Evolutionary conservation across 1,140 invertebrate species (phyloP), one percentile per base, ranked within the genome.

Genomic region (Bacillus rossius): DNA sequence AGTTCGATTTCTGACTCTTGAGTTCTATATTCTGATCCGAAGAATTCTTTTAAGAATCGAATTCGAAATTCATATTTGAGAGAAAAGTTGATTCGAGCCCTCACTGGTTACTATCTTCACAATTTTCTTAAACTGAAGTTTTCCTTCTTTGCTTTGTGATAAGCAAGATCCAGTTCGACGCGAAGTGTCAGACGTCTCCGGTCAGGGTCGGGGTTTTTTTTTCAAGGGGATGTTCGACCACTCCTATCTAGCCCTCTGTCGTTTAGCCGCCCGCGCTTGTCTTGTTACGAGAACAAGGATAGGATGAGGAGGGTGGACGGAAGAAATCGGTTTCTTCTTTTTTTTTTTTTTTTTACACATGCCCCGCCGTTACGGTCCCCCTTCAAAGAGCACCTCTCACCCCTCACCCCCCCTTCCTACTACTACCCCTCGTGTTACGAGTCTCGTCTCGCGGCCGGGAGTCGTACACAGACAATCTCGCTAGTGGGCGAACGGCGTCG

Each of bases 381-480:
- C 56, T 10, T 14, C 43, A 8, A n/a, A 19, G 3, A 38, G 26
- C 19, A 42, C 13, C 38, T 55, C 57, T 34, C 42, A 19, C 29
- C 29, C 43, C 54, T 26, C 53, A 41, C 20, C 23, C 53, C 16
- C 17, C 34, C 37, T 37, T 38, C 37, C 49, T 49, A 45, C 38
- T 25, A 17, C 55, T 41, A 45, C 20, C 47, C 25, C 41, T 22
- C 38, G 57, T 41, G 45, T 48, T 40, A 37, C 26, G 20, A 40
- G 52, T 20, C 26, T 41, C 26, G 43, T 56, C 53, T 41, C 54
- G 57, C 42, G 55, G 57, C 50, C 55, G 41, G 38, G 26, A 34
- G 29, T 34, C 62, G 61, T 60, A 56, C 65, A 66, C 61, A 66
- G 69, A 70, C 69, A 69, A 75, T 66, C 74, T 73, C 69, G 74